Evolutionary conservation across 2,797 vertebrate genomes (phyloP).

Genomic region (Clarias fuscus): DNA sequence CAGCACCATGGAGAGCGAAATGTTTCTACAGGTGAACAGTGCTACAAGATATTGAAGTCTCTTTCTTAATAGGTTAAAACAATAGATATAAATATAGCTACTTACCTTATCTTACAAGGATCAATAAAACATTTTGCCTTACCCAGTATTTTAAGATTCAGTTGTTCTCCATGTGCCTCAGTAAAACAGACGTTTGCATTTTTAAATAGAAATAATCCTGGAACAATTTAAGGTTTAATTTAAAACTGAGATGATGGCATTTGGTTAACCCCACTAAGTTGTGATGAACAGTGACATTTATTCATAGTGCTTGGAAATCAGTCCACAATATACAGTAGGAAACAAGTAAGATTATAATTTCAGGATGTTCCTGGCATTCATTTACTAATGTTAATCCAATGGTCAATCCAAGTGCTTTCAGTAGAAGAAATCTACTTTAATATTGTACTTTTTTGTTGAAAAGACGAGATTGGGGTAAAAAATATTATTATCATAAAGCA

Average conservation of each 20-base stretch:
- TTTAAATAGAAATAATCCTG: background rate
- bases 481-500: too few species aligned
- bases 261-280: slow-evolving; percentile 29
- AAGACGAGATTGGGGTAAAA: too few species aligned
- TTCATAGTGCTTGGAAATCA: background rate
- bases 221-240: background rate
- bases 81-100: background rate
- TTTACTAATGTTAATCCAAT: background rate
- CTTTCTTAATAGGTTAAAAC: background rate
- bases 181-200: background rate
- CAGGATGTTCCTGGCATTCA: background rate
- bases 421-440: background rate
- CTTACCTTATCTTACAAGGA: background rate
- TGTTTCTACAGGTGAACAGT: background rate
- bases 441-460: background rate
- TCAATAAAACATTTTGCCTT: background rate
- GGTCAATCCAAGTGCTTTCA: background rate
- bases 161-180: background rate
- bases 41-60: background rate
- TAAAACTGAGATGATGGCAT: slow-evolving; percentile 6
- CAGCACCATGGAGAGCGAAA: slow-evolving; percentile 65
- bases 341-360: background rate
- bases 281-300: background rate
- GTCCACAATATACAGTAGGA: background rate
- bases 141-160: background rate